Evolutionary conservation across 2,113 vertebrate genomes (phyloP), one percentile per base, ranked within the genome.

Genomic region (Gavialis gangeticus): DNA sequence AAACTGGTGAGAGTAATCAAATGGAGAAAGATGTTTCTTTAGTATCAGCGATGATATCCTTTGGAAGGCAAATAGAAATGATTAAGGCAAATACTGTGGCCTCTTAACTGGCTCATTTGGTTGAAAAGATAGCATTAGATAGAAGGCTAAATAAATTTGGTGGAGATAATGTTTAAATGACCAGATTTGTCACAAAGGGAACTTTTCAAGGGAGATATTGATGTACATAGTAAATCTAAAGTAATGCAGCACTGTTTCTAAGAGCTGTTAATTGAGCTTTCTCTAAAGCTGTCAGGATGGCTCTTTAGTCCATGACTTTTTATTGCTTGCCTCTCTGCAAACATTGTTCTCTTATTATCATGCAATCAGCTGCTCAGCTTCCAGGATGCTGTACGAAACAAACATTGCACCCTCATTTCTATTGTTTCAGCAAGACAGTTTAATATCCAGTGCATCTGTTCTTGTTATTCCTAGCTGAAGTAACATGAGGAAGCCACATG

Each of bases 281-380:
- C 87, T 95, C 92, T 89, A 81, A 80, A 95, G 79, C 87, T 94
- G 87, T 83, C 89, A 94, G 56, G 88, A 25, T 2, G 3, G 28
- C 79, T 94, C 79, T 90, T 87, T 82, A 90, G 84, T 89, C 84
- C 58, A 30, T 91, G 89, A 17, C 59, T 93, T 94, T 46, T 94
- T 93, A 94, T 82, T 90, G 86, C 92, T 87, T 69, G 88, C 77
- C 73, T 90, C 79, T 89, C 1, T 93, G 87, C 82, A 90, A 3
- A 66, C 69, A 96, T 94, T 92, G 90, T 91, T 34, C 87, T 87
- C 84, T 92, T 92, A 96, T 95, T 93, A 89, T 93, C 84, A 88
- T 90, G 25, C 94, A 92, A 81, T 25, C 56, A 77, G 54, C 75
- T 56, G 63, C 93, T 54, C 90, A 56, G 67, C 78, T 90, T 95